Evolutionary conservation across 2,888 invertebrate genomes (phyloP).

Genomic region (Phoenoteleia sp.): DNA sequence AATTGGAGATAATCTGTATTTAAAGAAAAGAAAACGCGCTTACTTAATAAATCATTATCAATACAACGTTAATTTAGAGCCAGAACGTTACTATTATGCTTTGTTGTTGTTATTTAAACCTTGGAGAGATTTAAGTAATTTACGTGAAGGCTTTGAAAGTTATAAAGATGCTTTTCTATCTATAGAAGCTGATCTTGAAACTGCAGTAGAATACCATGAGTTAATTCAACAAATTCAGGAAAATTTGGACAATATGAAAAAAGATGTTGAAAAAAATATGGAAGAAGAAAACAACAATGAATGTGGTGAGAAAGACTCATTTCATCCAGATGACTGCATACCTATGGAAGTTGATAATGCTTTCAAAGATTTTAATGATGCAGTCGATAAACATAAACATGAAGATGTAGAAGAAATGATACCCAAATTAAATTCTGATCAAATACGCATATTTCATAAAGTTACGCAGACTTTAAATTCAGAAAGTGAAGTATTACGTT

Average conservation of each 20-base stretch:
- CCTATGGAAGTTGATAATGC: conserved; percentile 41
- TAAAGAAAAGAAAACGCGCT: conserved; percentile 71
- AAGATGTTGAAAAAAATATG: conserved; percentile 25
- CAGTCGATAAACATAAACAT: conserved; percentile 1
- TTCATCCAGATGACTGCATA: conserved; percentile 16
- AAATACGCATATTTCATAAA: neutral
- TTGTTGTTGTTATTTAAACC: conserved; percentile 30
- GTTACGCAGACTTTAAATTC: conserved; percentile 53
- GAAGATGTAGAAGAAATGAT: conserved; percentile 59
- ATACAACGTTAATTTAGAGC: conserved; percentile 40
- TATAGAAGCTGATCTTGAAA: neutral
- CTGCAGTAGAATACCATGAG: neutral
- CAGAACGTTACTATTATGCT: conserved; percentile 58
- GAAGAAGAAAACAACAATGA: neutral
- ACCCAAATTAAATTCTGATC: conserved; percentile 52
- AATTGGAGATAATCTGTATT: conserved; percentile 5
- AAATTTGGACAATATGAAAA: neutral
- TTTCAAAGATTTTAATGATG: neutral
- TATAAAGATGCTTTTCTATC: conserved; percentile 73
- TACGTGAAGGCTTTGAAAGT: conserved; percentile 60
- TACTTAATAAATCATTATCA: conserved; percentile 46
- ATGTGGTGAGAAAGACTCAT: neutral
- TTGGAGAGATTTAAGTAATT: conserved; percentile 74
- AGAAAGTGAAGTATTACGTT: conserved; percentile 44
- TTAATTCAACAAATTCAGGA: neutral